Evolutionary conservation across 2,888 invertebrate species (phyloP).

Genomic region (Phania funesta): DNA sequence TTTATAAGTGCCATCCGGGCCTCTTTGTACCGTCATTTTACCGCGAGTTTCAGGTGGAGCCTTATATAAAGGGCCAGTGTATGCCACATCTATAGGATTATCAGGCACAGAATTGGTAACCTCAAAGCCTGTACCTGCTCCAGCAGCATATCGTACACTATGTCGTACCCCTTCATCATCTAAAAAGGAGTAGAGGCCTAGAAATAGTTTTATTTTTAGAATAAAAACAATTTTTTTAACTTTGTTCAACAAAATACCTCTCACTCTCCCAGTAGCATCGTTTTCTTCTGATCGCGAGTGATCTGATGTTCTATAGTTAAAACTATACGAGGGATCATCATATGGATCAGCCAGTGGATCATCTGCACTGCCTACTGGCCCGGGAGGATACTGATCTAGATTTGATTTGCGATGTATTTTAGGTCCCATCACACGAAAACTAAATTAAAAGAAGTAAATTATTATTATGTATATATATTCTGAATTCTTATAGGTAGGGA

Average conservation of each 20-base stretch:
- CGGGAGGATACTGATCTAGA: constrained; percentile 85
- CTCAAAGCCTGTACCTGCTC: constrained; percentile 88
- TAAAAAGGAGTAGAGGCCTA: constrained; percentile 86
- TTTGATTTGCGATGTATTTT: constrained; percentile 87
- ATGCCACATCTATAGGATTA: constrained; percentile 84
- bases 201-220: background rate
- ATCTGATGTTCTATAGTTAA: constrained; percentile 85
- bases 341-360: constrained; percentile 88
- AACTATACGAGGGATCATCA: constrained; percentile 89
- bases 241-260: constrained; percentile 80
- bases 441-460: constrained; percentile 69
- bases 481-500: no score
- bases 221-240: background rate
- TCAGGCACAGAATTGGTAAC: constrained; percentile 86
- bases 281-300: constrained; percentile 86
- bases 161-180: constrained; percentile 89
- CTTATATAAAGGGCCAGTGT: constrained; percentile 84
- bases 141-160: constrained; percentile 88
- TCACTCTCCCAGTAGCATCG: constrained; percentile 83
- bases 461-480: no score
- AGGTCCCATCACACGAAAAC: constrained; percentile 88
- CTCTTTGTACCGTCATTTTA: constrained; percentile 86
- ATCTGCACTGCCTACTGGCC: constrained; percentile 85
- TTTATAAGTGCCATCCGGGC: constrained; percentile 88
- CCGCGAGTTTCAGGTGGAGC: constrained; percentile 85